Evolutionary conservation across 2,113 vertebrate genomes (phyloP), one percentile per base, ranked within the genome.

Genomic region (Epinephelus fuscoguttatus): DNA sequence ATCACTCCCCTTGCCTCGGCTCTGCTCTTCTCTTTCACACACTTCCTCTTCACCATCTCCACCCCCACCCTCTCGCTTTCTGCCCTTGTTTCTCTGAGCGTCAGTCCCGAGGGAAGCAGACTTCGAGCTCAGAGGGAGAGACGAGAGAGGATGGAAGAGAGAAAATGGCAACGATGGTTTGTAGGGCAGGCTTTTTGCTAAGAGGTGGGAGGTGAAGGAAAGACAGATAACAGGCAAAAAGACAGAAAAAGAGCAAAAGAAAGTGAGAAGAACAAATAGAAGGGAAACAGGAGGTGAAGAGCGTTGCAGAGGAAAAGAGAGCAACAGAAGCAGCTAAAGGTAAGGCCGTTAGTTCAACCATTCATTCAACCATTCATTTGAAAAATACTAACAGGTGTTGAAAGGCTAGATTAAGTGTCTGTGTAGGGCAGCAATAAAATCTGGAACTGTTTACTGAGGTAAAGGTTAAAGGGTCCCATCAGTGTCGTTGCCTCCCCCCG

Each of bases 101-200:
- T 33, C 19, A 18, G 61, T 91, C 90, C 81, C 79, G 0, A 66
- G 84, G 90, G 88, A 80, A 61, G 76, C 55, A 56, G 52, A 18
- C 60, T 37, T 71, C 60, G 78, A 61, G 78, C 89, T 80, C 80
- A 2, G 61, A 84, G 62, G 82, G 70, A 62, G 71, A 55, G 83
- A 63, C 74, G 76, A 82, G 70, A 87, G 70, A 90, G 69, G 86
- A 86, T 89, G 84, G 73, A 86, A 71, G 88, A 86, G 77, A 71
- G 80, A 88, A 93, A 86, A 83, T 74, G 76, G 81, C 85, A 91
- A 78, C 90, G 90, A 85, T 83, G 80, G 63, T 83, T 91, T 85
- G 78, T 90, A 90, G 90, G 88, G 74, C 90, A 91, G 82, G 70
- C 71, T 1, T 80, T 45, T 86, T 75, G 52, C 70, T 74, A 9